Conservation (phyloP, 2,888 invertebrate species). For the Dolichopus griseipennis region DNA sequence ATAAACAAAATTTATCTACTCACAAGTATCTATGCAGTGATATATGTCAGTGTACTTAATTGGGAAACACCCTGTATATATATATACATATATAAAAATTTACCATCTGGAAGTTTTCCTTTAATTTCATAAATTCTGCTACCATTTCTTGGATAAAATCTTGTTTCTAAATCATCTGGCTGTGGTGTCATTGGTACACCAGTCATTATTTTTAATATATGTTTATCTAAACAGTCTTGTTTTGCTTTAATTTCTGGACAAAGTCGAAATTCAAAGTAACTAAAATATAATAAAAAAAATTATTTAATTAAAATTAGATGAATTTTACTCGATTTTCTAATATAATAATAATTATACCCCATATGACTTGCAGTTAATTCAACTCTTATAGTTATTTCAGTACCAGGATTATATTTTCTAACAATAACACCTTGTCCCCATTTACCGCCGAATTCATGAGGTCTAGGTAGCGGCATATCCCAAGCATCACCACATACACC, state of each 20-base stretch:
- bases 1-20: too few relatives aligned
- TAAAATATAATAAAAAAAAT: slow-evolving; percentile 20
- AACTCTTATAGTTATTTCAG: slow-evolving; percentile 62
- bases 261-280: slow-evolving; percentile 72
- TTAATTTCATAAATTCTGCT: slow-evolving; percentile 71
- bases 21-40: too few relatives aligned
- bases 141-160: slow-evolving; percentile 68
- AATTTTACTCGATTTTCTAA: neutral
- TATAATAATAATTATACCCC: slow-evolving; percentile 44
- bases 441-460: slow-evolving; percentile 74
- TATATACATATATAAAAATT: neutral
- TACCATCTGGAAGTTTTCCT: slow-evolving; percentile 48
- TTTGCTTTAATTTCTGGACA: slow-evolving; percentile 65
- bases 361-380: slow-evolving; percentile 82
- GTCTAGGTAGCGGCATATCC: slow-evolving; percentile 60
- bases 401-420: slow-evolving; percentile 60
- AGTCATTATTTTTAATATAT: slow-evolving; percentile 52
- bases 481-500: slow-evolving; percentile 82
- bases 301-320: neutral
- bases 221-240: slow-evolving; percentile 68
- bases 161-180: slow-evolving; percentile 47
- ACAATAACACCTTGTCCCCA: slow-evolving; percentile 77
- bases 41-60: too few relatives aligned
- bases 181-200: slow-evolving; percentile 39
- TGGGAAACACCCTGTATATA: neutral